Conservation (phyloP, 2,113 vertebrate species). For the Ciconia stormi region DNA sequence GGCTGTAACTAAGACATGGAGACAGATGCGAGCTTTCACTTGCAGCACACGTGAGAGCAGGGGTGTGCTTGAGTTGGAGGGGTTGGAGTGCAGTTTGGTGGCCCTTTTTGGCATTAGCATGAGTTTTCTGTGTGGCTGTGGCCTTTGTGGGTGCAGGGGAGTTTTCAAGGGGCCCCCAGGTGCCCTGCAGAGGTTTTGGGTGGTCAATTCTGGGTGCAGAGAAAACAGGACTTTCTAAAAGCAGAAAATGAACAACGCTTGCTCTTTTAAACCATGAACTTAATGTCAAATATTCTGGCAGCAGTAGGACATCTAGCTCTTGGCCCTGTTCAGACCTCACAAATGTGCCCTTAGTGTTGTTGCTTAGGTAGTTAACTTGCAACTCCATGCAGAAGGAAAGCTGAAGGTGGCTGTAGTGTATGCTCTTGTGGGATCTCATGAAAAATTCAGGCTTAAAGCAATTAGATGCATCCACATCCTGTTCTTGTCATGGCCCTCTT, state of each 20-base stretch:
- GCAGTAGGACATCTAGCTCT: neutral
- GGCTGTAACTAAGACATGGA: neutral
- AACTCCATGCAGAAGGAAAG: neutral
- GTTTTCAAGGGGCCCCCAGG: neutral
- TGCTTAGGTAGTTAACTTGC: neutral
- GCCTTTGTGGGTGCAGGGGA: too few species aligned
- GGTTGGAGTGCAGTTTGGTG: neutral
- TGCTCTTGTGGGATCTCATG: neutral
- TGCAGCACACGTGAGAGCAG: accelerated
- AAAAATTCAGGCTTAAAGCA: neutral
- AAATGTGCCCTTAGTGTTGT: neutral
- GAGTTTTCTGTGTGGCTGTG: neutral
- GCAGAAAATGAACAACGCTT: neutral
- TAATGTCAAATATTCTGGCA: neutral
- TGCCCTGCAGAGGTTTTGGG: neutral
- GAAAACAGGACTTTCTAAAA: neutral
- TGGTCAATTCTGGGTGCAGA: neutral
- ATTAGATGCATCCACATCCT: neutral
- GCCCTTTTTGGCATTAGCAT: neutral
- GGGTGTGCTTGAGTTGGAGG: accelerated
- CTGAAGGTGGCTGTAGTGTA: neutral
- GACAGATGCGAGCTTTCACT: neutral
- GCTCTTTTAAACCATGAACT: neutral
- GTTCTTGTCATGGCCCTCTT: neutral
- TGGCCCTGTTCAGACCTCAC: neutral